Base-by-base conservation (phyloP, 2,888 invertebrate genomes). In the Hydraecia micacea region DNA sequence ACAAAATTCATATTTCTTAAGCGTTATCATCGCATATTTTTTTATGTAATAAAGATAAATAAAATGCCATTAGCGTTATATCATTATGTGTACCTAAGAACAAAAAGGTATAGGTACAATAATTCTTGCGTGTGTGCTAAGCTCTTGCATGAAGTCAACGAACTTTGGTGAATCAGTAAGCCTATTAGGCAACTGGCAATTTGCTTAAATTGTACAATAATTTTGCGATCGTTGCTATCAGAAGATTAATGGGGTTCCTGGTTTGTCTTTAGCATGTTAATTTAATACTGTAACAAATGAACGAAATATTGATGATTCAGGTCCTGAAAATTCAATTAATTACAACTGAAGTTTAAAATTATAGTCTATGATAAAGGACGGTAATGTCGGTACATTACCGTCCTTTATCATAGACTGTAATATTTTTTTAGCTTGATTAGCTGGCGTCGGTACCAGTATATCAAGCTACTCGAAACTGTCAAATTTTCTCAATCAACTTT, bases 41-140 rank as follows among this genome's bases (percentile, higher is more conserved):
- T 81, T 72, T 71, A 65, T 49, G 46, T 86, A 72, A 86, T 77
- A 86, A 83, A 49, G 46, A 65, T 42, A 76, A 81, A 76, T 66
- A 73, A 73, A 83, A 86, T 72, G n/a, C 58, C 4, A 55, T 86
- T 83, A 73, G 13, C 9, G 28, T 76, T 69, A 25, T 62, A 49
- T 63, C 7, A 36, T 76, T 66, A 25, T 62, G 62, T 84, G 49
- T 80, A 52, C 62, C 21, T 55, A 73, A 68, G 52, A 68, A 68
- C 73, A 79, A 62, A 78, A 77, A 71, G 73, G 63, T 49, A 58
- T 67, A 1, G 1, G 2, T 32, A 58, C 62, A 81, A 70, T 73
- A 42, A 81, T 46, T 76, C 69, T 73, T 58, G 28, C 6, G 13
- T n/a, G 28, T 65, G 65, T 69, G 71, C 77, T 86, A 86, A 86